Percentiles rank a stretch among this genome's conserved stretches.
Conservation (phyloP, 2,888 invertebrate species). For the Plebejus argus region DNA sequence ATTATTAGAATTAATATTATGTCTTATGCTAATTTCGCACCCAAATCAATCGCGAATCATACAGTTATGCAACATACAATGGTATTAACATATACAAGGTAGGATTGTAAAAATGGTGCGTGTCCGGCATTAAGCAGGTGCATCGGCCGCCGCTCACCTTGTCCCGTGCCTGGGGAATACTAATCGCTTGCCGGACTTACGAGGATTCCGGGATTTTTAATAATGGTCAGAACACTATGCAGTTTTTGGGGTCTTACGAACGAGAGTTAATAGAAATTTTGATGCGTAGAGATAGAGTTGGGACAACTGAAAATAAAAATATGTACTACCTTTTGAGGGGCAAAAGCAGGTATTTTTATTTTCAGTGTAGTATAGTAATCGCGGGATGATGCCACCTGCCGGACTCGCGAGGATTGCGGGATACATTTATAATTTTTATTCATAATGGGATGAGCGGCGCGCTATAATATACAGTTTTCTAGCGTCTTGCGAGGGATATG, state of each 20-base stretch:
- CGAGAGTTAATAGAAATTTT: too few relatives aligned
- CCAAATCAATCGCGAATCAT: neutral
- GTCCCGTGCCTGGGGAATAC: slow-evolving; percentile 62
- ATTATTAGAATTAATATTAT: neutral
- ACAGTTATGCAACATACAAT: slow-evolving; percentile 66
- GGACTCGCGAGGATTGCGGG: neutral
- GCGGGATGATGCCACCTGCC: neutral
- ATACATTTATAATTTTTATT: too few relatives aligned
- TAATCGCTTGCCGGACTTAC: slow-evolving; percentile 44
- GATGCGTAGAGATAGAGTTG: too few relatives aligned
- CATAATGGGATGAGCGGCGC: too few relatives aligned
- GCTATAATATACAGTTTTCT: too few relatives aligned
- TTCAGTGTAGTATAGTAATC: too few relatives aligned
- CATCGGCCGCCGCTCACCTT: slow-evolving; percentile 74
- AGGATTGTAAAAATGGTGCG: slow-evolving; percentile 60
- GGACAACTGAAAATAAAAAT: too few relatives aligned
- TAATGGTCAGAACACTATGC: neutral
- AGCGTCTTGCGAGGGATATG: too few relatives aligned
- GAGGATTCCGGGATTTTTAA: slow-evolving; percentile 1
- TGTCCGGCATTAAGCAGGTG: slow-evolving; percentile 67
- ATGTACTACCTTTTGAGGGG: too few relatives aligned
- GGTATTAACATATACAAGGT: slow-evolving; percentile 60
- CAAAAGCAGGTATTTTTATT: too few relatives aligned
- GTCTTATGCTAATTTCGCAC: neutral
- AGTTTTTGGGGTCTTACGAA: too few relatives aligned